Conservation (phyloP, 2,113 vertebrate species). For the Todiramphus chloris region DNA sequence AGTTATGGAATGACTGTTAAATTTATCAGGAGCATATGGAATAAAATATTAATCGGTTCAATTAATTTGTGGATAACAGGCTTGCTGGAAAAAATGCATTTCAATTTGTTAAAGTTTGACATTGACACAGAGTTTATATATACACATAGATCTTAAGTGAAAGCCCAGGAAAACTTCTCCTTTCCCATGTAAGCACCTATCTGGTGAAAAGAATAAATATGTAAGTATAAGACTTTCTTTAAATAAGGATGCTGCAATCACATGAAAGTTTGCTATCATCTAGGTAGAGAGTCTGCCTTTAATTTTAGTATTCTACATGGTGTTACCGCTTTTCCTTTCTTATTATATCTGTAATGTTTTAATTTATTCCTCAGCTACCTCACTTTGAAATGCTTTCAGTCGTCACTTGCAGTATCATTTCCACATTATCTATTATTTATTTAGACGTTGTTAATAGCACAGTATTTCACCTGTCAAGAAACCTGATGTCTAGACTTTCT, state of each 20-base stretch:
- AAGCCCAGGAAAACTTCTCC: background rate
- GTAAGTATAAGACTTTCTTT: background rate
- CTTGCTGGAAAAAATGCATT: background rate
- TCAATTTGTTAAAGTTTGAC: background rate
- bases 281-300: background rate
- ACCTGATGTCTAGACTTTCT: constrained; percentile 21
- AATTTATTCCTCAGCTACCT: background rate
- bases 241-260: background rate
- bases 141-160: background rate
- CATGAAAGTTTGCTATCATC: background rate
- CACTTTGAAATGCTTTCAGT: constrained; percentile 5
- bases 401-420: background rate
- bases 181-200: background rate
- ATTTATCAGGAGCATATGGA: background rate
- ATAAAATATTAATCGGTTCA: background rate
- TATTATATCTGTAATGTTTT: background rate
- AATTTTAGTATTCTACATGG: background rate
- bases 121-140: background rate
- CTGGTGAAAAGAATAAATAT: constrained; percentile 25
- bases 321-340: background rate
- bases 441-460: constrained; percentile 26
- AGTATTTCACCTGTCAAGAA: constrained; percentile 43
- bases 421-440: constrained; percentile 28
- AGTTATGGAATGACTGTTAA: background rate
- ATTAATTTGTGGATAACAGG: background rate